phyloP scores from a whole-genome alignment of 2,113 vertebrate genomes.

The Zosterops japonicus region DNA sequence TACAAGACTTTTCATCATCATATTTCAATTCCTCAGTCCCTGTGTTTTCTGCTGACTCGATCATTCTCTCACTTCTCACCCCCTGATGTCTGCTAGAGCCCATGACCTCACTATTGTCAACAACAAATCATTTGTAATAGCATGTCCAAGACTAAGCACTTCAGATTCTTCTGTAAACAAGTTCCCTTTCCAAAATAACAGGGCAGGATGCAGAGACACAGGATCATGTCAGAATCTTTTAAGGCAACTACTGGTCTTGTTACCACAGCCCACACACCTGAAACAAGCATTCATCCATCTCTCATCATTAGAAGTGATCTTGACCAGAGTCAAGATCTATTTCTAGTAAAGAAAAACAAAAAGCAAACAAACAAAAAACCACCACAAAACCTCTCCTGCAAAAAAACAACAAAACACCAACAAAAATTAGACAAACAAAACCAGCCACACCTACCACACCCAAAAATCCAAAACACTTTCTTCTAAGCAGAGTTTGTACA shows the following conservation, averaged over 20 bases:
- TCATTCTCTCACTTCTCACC: neutral
- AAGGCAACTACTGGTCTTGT: neutral
- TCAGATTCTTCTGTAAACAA: neutral
- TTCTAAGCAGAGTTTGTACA: neutral
- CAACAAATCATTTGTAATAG: neutral
- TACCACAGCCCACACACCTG: neutral
- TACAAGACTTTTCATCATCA: neutral
- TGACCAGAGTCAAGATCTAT: neutral
- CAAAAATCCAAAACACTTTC: neutral
- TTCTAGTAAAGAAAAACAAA: neutral
- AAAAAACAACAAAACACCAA: neutral
- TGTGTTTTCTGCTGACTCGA: neutral
- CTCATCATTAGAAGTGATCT: neutral
- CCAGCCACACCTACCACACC: neutral
- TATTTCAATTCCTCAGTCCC: neutral
- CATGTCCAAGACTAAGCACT: neutral
- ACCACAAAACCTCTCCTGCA: too few species aligned
- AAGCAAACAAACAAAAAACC: neutral
- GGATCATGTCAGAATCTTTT: neutral
- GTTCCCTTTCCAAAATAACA: neutral
- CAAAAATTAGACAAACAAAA: neutral
- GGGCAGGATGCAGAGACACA: neutral
- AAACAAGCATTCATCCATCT: neutral
- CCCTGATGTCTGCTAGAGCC: neutral
- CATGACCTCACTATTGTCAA: neutral